Evolutionary conservation across 2,797 vertebrate genomes (phyloP).

Genomic region (Myotis myotis): DNA sequence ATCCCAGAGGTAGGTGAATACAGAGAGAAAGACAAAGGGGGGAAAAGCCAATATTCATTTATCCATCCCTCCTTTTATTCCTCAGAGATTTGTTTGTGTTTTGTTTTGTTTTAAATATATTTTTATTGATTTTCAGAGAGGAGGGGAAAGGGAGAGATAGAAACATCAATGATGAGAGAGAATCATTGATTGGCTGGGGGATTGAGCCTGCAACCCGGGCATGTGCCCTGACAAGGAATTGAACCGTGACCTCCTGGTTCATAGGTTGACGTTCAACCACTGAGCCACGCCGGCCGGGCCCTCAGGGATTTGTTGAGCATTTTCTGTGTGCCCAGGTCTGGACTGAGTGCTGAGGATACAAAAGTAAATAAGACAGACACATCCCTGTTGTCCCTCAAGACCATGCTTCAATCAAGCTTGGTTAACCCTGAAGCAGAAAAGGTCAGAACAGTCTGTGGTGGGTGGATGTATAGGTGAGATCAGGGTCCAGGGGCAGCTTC

Average conservation of each 20-base stretch:
- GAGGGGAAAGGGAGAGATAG: too few species aligned
- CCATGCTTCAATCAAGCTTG: background rate
- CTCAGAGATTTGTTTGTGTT: background rate
- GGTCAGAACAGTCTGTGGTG: background rate
- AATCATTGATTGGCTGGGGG: too few species aligned
- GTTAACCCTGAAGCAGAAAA: background rate
- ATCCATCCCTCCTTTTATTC: background rate
- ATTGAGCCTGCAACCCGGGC: too few species aligned
- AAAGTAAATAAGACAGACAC: background rate
- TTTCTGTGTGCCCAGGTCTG: background rate
- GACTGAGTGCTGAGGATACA: background rate
- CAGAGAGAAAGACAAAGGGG: background rate
- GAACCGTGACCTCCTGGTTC: too few species aligned
- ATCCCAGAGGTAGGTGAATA: background rate
- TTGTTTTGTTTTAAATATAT: too few species aligned
- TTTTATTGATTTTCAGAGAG: too few species aligned
- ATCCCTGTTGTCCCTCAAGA: background rate
- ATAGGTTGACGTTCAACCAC: too few species aligned
- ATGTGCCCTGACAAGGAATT: too few species aligned
- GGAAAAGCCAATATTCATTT: background rate
- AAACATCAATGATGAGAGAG: too few species aligned
- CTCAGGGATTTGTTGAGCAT: background rate
- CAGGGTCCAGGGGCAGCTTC: background rate
- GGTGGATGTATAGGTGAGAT: background rate
- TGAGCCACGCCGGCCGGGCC: too few species aligned